Conservation (phyloP, 2,797 vertebrate species). For the Falco columbarius region DNA sequence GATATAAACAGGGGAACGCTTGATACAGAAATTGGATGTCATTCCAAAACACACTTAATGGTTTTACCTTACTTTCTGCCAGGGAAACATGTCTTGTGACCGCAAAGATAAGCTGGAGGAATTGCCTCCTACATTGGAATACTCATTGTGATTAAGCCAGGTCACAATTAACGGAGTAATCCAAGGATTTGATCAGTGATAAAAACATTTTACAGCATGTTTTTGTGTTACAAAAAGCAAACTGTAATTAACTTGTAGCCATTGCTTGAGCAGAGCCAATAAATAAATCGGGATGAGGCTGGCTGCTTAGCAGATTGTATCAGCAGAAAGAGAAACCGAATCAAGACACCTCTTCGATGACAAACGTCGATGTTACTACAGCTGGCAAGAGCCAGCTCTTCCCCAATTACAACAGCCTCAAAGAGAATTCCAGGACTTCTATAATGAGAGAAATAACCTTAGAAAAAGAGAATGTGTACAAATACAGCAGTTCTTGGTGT, state of each 20-base stretch:
- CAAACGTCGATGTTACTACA: neutral
- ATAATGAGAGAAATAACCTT: neutral
- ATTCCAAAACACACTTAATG: neutral
- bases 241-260: constrained; percentile 2
- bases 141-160: neutral
- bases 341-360: neutral
- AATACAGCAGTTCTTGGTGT: neutral
- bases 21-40: neutral
- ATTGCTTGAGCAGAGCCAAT: neutral
- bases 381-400: neutral
- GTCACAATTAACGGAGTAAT: neutral
- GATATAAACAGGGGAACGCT: neutral
- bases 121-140: neutral
- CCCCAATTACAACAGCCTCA: neutral
- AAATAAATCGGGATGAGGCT: constrained; percentile 43
- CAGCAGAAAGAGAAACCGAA: neutral
- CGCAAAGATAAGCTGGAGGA: neutral
- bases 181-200: constrained; percentile 9
- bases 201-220: neutral
- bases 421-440: neutral
- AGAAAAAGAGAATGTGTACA: neutral
- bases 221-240: constrained; percentile 10
- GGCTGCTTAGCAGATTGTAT: neutral
- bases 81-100: neutral
- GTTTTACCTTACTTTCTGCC: neutral